phyloP scores from a whole-genome alignment of 92 coral and sea anemone genomes.

The Porites lobata region DNA sequence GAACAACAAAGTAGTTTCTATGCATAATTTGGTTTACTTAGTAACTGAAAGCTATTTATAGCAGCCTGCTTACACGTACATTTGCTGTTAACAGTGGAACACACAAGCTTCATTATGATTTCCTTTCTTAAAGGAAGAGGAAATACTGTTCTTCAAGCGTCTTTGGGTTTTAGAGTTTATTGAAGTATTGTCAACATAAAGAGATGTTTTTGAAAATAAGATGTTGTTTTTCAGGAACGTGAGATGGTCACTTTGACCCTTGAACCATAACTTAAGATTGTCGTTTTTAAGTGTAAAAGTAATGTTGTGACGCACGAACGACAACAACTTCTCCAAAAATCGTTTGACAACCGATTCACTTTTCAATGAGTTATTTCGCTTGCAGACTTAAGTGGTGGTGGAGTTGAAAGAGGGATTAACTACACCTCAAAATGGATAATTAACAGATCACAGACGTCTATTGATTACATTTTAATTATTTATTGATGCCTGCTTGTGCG shows the following conservation, averaged over 20 bases:
- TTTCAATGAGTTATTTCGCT: not conserved
- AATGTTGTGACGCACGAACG: not conserved
- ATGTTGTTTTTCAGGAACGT: not conserved
- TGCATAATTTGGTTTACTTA: conserved; percentile 2
- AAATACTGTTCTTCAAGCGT: too few relatives aligned
- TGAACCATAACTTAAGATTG: not conserved
- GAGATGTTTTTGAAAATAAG: not conserved
- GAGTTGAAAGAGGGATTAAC: not conserved
- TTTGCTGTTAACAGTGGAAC: not conserved
- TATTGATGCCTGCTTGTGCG: not conserved
- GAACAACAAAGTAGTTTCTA: conserved; percentile 40
- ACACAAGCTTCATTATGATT: not conserved
- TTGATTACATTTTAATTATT: not conserved
- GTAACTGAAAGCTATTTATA: conserved; percentile 5
- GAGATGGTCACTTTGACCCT: not conserved
- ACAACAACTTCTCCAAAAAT: not conserved
- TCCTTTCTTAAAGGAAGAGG: not conserved
- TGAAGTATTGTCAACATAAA: not conserved
- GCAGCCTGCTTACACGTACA: not conserved
- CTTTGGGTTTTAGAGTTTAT: not conserved
- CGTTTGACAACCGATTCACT: not conserved
- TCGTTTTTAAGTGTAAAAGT: not conserved
- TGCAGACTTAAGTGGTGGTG: not conserved
- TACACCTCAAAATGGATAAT: not conserved
- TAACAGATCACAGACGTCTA: conserved; percentile 10